Base-by-base conservation (phyloP, 2,797 vertebrate genomes). In the Mareca strepera region DNA sequence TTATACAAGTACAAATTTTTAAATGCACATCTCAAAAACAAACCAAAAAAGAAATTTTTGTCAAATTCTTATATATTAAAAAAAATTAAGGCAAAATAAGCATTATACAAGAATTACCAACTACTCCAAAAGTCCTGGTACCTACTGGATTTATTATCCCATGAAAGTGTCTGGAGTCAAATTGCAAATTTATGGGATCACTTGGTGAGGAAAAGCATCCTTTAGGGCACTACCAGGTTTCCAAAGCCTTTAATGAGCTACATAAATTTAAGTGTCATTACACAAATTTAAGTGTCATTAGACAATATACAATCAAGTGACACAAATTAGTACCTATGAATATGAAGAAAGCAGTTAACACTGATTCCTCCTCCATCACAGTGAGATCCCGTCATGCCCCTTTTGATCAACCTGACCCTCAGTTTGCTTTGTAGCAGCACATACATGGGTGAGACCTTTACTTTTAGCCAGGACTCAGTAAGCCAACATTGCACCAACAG, bases 311-410 rank as follows among this genome's bases (percentile, higher is more conserved):
- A 85, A 62, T 8, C 33, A 90, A 6, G 22, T 37, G 79, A 55
- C 29, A 55, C 0, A 0, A 62, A 82, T 28, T 0, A 77, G 7
- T 3, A 6, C 4, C 2, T 4, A 26, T 7, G 12, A 69, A 39
- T 3, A 21, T 5, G 23, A 86, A 56, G 64, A 39, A 85, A 79
- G 20, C 14, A 41, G 4, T 0, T 23, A 62, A 67, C 17, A 23
- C 7, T 25, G 46, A 76, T 22, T 6, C 26, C 39, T 39, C 3
- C 31, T 8, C 33, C 20, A 18, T 3, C 9, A 39, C 52, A 64
- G 18, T 0, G 9, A 72, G 20, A 53, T 3, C 26, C 25, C 35
- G 29, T 5, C 35, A 2, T 0, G 5, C 1, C 11, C 4, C 7
- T 21, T 64, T 2, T 3, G 58, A 53, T 48, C 4, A 17, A 4